Evolutionary conservation across 1,140 invertebrate species (phyloP).

Genomic region (Musca vetustissima): DNA sequence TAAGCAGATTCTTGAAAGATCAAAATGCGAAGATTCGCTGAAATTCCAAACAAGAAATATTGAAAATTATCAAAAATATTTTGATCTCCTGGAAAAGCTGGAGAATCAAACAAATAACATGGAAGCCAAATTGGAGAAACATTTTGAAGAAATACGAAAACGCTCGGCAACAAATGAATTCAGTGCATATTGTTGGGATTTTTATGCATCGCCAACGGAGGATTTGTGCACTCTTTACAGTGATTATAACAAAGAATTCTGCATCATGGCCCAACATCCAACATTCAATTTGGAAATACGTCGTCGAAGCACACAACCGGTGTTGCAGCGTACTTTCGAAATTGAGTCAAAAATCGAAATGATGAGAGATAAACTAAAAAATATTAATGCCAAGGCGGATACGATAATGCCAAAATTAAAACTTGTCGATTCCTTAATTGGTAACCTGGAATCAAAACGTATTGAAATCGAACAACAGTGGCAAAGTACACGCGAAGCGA

Average conservation of each 20-base stretch:
- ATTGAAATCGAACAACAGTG: slow-evolving; percentile 39
- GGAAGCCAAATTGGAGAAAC: slow-evolving; percentile 36
- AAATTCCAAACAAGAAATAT: slow-evolving; percentile 36
- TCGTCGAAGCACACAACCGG: slow-evolving; percentile 37
- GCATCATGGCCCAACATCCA: slow-evolving; percentile 37
- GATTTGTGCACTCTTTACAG: slow-evolving; percentile 46
- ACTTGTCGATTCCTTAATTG: slow-evolving; percentile 42
- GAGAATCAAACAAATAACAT: slow-evolving; percentile 37
- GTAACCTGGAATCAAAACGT: slow-evolving; percentile 42
- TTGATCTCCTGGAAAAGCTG: slow-evolving; percentile 34
- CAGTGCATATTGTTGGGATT: slow-evolving; percentile 33
- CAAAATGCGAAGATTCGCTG: slow-evolving; percentile 31
- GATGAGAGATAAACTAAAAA: slow-evolving; percentile 35
- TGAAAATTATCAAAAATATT: slow-evolving; percentile 38
- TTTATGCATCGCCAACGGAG: slow-evolving; percentile 37
- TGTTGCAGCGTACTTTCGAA: slow-evolving; percentile 36
- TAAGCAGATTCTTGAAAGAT: slow-evolving; percentile 37
- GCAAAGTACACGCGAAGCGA: slow-evolving; percentile 41
- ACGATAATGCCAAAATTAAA: slow-evolving; percentile 37
- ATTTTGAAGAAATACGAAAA: slow-evolving; percentile 44
- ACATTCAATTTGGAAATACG: slow-evolving; percentile 48
- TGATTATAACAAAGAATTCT: slow-evolving; percentile 43
- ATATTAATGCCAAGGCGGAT: slow-evolving; percentile 33
- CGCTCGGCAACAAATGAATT: slow-evolving; percentile 31
- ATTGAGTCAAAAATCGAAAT: slow-evolving; percentile 29